Percentiles rank a stretch among this genome's conserved stretches.
phyloP scores from a whole-genome alignment of 1,140 invertebrate species.

The Protaetia brevitarsis region DNA sequence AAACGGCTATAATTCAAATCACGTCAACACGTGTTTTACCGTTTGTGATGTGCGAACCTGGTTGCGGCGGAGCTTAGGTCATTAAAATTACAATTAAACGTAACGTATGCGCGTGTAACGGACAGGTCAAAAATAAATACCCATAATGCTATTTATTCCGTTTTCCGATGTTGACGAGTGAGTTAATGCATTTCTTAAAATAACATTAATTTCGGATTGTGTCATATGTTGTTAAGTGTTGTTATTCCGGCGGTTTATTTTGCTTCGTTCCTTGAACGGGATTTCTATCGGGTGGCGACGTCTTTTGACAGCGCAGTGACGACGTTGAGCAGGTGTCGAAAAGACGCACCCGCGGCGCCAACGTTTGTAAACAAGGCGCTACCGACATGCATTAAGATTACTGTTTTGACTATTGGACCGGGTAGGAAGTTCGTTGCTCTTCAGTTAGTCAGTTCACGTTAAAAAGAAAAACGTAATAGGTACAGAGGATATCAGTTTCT shows the following conservation, averaged over 20 bases:
- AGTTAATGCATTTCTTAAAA: constrained; percentile 18
- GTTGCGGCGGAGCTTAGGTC: neutral
- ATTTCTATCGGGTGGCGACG: constrained; percentile 21
- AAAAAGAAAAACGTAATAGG: neutral
- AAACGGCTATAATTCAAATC: neutral
- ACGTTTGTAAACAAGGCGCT: constrained; percentile 31
- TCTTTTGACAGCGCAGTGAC: constrained; percentile 34
- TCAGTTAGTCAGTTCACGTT: neutral
- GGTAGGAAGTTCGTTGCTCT: constrained; percentile 26
- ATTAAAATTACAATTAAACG: constrained; percentile 12
- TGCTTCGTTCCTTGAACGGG: neutral
- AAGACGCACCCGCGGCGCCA: constrained; percentile 34
- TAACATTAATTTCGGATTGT: constrained; percentile 18
- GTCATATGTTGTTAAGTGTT: constrained; percentile 20
- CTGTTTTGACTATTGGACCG: constrained; percentile 33
- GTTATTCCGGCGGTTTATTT: constrained; percentile 18
- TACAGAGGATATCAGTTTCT: constrained; percentile 6
- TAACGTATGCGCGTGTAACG: neutral
- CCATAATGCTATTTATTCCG: constrained; percentile 1
- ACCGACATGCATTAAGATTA: constrained; percentile 23
- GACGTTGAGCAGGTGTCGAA: constrained; percentile 38
- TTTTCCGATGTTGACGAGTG: constrained; percentile 14
- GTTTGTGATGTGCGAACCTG: neutral
- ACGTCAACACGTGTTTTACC: neutral
- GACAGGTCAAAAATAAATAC: constrained; percentile 11